Base-by-base conservation (phyloP, 2,797 vertebrate genomes). In the Sitta carolinensis region DNA sequence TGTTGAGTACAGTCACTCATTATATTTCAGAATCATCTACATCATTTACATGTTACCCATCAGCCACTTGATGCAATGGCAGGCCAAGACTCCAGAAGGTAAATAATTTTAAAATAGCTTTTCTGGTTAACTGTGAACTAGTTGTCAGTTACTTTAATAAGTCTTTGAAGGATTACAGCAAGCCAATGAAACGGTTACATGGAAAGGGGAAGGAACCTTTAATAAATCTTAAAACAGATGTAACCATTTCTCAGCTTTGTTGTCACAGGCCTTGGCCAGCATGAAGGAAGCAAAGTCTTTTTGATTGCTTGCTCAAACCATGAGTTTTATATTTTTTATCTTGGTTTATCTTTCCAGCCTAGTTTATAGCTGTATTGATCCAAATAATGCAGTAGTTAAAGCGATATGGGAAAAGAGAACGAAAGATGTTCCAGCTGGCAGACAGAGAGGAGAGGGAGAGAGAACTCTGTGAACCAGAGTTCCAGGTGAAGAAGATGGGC, bases 101-200 rank as follows among this genome's bases (percentile, higher is more conserved):
- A 38, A 32, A 45, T 42, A 34, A 25, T 45, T n/a, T 30, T 0
- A 38, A 50, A 25, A 15, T 3, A 9, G 4, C 1, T 2, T 18
- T 54, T 68, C 42, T 74, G 7, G 10, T 84, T 64, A 75, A 61
- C 70, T 22, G 13, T 23, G 27, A 21, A 55, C 22, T 55, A 29
- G 22, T 29, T 79, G 16, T 36, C 29, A 42, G 14, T 55, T 27
- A 16, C 6, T 69, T 84, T 32, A n/a, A 43, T 38, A 23, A 57
- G 16, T 34, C 13, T 51, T 59, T 32, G n/a, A 52, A 89, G 7
- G 27, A 55, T 73, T 73, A 76, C 7, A 85, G 40, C 17, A 76
- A 21, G 27, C 6, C 45, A 17, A 38, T 13, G 16, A 69, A 82
- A 50, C 9, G 54, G 2, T 42, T 48, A 26, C 9, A 68, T 16